Base-by-base conservation (phyloP, 1,140 invertebrate species). In the Plectrocnemia conspersa region DNA sequence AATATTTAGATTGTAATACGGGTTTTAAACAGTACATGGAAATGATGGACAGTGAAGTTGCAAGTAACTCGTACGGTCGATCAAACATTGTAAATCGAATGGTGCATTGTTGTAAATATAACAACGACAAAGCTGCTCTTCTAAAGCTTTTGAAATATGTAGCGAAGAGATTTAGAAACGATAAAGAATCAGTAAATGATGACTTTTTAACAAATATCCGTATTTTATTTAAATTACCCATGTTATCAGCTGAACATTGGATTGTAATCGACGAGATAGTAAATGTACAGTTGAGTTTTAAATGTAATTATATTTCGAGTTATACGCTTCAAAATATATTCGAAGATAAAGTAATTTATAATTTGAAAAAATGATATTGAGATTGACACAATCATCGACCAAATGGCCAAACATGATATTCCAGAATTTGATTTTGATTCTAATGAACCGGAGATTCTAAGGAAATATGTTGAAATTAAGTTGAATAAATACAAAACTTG, bases 61-160 rank as follows among this genome's bases (percentile, higher is more conserved):
- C 49, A 13, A 32, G 54, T 2, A 52, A 21, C 2, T 13, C 45
- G 4, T 27, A 56, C 1, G 18, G 33, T 11, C 42, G 58, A n/a
- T 35, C 23, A 11, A 18, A 13, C 0, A 15, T 56, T n/a, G 23
- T 60, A 6, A 18, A 49, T 16, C 19, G 6, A 16, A 60, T 60
- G 58, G 32, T 60, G n/a, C 36, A 53, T 33, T 60, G 58, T 22
- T 60, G 58, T 44, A 56, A 56, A 33, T 44, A 49, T 16, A 56
- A 60, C 24, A 35, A 56, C 9, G 45, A 60, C 21, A 18, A 15
- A 13, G 25, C 21, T 11, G 27, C 21, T 16, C 27, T 60, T 1
- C 19, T 60, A n/a, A 45, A 49, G 16, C 44, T 60, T 3, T 21
- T 60, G 22, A 56, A 44, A 27, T 56, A 53, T 46, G 36, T 49